Evolutionary conservation across 2,113 vertebrate species (phyloP).

Genomic region (Tinamus guttatus): DNA sequence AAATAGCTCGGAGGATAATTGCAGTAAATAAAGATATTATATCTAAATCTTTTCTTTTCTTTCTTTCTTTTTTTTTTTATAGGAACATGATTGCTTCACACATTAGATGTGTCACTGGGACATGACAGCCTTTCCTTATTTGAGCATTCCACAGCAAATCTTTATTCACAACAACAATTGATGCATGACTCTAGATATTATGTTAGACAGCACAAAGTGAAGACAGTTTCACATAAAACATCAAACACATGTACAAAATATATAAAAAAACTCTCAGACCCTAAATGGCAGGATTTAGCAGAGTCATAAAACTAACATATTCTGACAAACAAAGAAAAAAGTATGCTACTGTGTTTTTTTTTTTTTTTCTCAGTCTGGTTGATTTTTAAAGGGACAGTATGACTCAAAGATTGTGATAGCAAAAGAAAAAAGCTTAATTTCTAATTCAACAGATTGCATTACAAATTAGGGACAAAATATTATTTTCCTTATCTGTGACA

Average conservation of each 20-base stretch:
- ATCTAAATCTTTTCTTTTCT: slow-evolving; percentile 48
- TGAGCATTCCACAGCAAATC: slow-evolving; percentile 52
- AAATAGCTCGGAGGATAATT: slow-evolving; percentile 62
- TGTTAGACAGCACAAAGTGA: slow-evolving; percentile 49
- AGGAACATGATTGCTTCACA: slow-evolving; percentile 47
- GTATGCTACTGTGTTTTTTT: neutral
- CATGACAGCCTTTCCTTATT: slow-evolving; percentile 54
- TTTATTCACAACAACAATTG: slow-evolving; percentile 56
- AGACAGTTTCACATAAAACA: slow-evolving; percentile 46
- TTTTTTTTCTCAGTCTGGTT: neutral
- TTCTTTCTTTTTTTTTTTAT: slow-evolving; percentile 23
- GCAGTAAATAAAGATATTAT: slow-evolving; percentile 64
- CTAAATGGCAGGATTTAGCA: slow-evolving; percentile 13
- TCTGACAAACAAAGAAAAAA: neutral
- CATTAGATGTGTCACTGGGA: slow-evolving; percentile 64
- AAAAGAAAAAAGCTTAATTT: slow-evolving; percentile 8
- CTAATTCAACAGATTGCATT: neutral
- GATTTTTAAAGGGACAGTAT: neutral
- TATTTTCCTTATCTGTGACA: neutral
- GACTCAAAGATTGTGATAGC: neutral
- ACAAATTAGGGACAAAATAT: neutral
- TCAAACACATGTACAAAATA: slow-evolving; percentile 21
- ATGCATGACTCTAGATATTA: slow-evolving; percentile 54
- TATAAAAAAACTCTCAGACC: neutral
- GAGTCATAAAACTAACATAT: neutral